Conservation (phyloP, 2,113 vertebrate species). For the Scomber scombrus region DNA sequence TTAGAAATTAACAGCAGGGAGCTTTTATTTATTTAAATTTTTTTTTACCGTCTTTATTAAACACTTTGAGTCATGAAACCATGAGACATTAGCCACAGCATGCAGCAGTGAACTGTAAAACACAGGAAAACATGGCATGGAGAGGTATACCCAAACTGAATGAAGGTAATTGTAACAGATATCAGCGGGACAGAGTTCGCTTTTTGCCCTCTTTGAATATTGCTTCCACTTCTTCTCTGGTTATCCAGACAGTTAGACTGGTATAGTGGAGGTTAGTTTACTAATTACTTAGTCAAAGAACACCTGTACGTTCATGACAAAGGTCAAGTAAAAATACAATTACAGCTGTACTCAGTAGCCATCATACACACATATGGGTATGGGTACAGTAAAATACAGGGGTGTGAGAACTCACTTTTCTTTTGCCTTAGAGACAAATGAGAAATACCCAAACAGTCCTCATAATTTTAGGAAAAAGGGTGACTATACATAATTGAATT, state of each 20-base stretch:
- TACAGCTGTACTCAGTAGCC: not conserved
- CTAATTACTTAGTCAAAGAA: conserved; percentile 6
- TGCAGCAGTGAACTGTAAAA: conserved; percentile 36
- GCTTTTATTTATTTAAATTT: conserved; percentile 52
- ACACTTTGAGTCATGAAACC: conserved; percentile 60
- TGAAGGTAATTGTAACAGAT: conserved; percentile 45
- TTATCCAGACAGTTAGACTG: not conserved
- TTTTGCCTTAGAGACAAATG: no score
- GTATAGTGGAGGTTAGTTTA: not conserved
- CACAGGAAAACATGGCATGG: not conserved
- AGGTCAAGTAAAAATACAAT: not conserved
- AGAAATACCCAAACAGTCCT: no score
- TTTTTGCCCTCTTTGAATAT: conserved; percentile 1
- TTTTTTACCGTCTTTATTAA: conserved; percentile 57
- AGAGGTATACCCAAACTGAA: conserved; percentile 13
- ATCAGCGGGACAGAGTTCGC: conserved; percentile 11
- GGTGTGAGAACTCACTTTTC: no score
- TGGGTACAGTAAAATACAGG: no score
- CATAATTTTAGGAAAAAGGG: no score
- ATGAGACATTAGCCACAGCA: conserved; percentile 9
- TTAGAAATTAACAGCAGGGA: conserved; percentile 63
- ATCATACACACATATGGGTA: not conserved
- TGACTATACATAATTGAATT: no score
- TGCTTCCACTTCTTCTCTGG: not conserved
- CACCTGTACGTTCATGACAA: not conserved